Evolutionary conservation across 2,113 vertebrate genomes (phyloP).

Genomic region (Hoplias malabaricus): DNA sequence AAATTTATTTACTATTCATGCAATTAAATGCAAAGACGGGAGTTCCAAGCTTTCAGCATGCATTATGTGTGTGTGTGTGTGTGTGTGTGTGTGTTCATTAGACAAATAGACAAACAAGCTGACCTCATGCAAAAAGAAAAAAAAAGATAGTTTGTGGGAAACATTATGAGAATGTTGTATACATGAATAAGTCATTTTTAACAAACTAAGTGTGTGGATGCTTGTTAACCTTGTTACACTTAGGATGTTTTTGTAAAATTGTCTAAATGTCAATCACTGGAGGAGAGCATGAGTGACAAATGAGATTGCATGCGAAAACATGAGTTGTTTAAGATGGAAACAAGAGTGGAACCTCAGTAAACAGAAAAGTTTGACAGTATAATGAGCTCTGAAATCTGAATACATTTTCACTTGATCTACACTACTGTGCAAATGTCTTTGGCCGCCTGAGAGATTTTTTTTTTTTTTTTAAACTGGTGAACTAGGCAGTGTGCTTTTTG

Average conservation of each 20-base stretch:
- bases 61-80: not conserved
- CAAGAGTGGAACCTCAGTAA: not conserved
- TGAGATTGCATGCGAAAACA: not conserved
- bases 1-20: not conserved
- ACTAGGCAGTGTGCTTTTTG: no score
- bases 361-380: not conserved
- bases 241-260: not conserved
- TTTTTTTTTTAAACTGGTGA: no score
- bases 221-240: slow-evolving; percentile 1
- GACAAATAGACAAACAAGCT: not conserved
- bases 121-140: not conserved
- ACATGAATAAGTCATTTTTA: not conserved
- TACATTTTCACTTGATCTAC: not conserved
- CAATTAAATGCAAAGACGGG: not conserved
- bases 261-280: not conserved
- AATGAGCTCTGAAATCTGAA: not conserved
- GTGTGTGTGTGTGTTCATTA: not conserved
- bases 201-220: not conserved
- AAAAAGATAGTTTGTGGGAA: not conserved
- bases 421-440: not conserved
- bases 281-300: not conserved
- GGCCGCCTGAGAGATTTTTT: no score
- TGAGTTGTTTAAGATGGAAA: not conserved
- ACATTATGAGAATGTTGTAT: not conserved
- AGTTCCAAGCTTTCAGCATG: not conserved